Conservation (phyloP, 2,888 invertebrate genomes). For the Anthrax anthrax region DNA sequence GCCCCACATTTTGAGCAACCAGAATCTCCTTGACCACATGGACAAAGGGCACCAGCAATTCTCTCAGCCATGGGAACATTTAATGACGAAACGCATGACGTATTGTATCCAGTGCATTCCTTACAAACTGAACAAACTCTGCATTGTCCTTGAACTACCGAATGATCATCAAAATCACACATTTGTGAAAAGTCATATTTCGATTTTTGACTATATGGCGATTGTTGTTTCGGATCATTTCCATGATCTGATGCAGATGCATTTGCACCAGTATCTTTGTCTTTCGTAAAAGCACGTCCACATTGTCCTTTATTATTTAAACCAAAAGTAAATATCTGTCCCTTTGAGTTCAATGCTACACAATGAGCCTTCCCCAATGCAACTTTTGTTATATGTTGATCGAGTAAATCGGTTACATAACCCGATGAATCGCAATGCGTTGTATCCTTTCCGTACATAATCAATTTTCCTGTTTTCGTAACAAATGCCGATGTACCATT, state of each 20-base stretch:
- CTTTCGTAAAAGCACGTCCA: conserved; percentile 64
- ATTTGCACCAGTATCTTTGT: conserved; percentile 39
- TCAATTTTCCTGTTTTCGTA: conserved; percentile 74
- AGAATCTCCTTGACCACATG: conserved; percentile 90
- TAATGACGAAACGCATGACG: conserved; percentile 49
- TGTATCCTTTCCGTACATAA: conserved; percentile 91
- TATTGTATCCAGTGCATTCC: conserved; percentile 87
- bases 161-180: conserved; percentile 41
- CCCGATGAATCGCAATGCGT: conserved; percentile 64
- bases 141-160: conserved; percentile 34
- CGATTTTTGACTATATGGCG: conserved; percentile 12
- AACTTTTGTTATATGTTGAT: conserved; percentile 56
- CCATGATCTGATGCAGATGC: too few species aligned
- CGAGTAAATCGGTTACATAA: conserved; percentile 59
- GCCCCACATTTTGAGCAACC: conserved; percentile 88
- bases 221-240: conserved; percentile 6
- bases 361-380: conserved; percentile 92
- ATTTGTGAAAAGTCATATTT: conserved; percentile 30
- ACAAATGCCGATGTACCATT: conserved; percentile 90
- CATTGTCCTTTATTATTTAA: conserved; percentile 97
- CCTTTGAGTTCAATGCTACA: conserved; percentile 75
- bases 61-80: conserved; percentile 63
- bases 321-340: conserved; percentile 88
- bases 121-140: conserved; percentile 67
- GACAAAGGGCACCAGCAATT: conserved; percentile 82